A percentile compares a stretch with the other conserved stretches of the same genome.
Evolutionary conservation across 2,888 invertebrate species (phyloP).

Genomic region (Salpingus planirostris): DNA sequence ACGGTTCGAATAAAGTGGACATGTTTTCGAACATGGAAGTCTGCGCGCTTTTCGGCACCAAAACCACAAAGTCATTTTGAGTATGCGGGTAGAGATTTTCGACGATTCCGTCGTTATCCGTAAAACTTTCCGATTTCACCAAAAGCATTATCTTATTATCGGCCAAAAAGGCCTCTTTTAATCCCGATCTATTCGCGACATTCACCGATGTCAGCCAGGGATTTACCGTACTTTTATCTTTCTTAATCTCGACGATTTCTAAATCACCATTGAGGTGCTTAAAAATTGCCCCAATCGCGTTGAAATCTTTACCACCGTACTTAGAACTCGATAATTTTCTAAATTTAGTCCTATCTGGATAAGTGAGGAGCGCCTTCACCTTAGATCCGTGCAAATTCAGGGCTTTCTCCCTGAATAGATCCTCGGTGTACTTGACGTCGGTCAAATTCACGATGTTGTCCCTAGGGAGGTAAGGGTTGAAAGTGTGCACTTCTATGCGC

Average conservation of each 20-base stretch:
- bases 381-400: slow-evolving; percentile 5
- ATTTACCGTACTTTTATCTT: slow-evolving; percentile 8
- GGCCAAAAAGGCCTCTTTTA: slow-evolving; percentile 10
- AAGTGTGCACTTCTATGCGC: slow-evolving; percentile 6
- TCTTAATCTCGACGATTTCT: slow-evolving; percentile 11
- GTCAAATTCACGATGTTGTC: slow-evolving; percentile 8
- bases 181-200: slow-evolving; percentile 7
- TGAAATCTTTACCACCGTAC: slow-evolving; percentile 15
- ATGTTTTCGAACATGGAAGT: slow-evolving; percentile 1
- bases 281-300: slow-evolving; percentile 13
- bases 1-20: slow-evolving; percentile 1
- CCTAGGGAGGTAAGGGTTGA: slow-evolving; percentile 7
- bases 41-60: slow-evolving; percentile 13
- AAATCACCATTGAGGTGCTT: slow-evolving; percentile 16
- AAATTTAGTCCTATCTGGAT: slow-evolving; percentile 11
- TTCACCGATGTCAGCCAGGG: slow-evolving; percentile 14
- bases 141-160: slow-evolving; percentile 11
- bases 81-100: slow-evolving; percentile 20
- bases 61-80: slow-evolving; percentile 14
- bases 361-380: slow-evolving; percentile 10
- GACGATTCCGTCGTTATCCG: slow-evolving; percentile 13
- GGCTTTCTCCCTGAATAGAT: slow-evolving; percentile 13
- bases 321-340: background rate
- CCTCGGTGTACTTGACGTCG: slow-evolving; percentile 1
- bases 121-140: slow-evolving; percentile 15